Conservation (phyloP, 2,888 invertebrate species). For the Pemphredon lugubris region DNA sequence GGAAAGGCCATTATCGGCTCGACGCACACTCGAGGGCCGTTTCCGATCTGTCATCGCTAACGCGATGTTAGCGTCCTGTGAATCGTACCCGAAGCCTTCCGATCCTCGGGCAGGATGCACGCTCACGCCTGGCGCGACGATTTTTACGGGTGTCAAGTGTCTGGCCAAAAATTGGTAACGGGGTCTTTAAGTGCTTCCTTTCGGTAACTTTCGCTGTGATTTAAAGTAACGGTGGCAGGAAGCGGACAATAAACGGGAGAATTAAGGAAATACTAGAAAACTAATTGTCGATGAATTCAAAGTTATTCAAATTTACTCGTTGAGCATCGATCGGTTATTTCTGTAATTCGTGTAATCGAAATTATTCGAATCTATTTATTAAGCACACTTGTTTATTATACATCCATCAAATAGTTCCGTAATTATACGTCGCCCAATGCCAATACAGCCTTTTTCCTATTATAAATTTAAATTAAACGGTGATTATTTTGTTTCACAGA, state of each 20-base stretch:
- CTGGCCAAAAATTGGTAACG: conserved; percentile 50
- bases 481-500: too few relatives aligned
- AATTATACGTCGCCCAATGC: too few relatives aligned
- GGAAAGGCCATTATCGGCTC: conserved; percentile 51
- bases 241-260: conserved; percentile 11
- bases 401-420: too few relatives aligned
- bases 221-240: conserved; percentile 15
- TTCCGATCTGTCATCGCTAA: conserved; percentile 63
- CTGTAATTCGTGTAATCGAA: too few relatives aligned
- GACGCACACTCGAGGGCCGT: conserved; percentile 45
- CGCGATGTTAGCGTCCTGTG: conserved; percentile 11
- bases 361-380: too few relatives aligned
- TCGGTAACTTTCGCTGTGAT: conserved; percentile 16
- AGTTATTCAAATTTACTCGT: not conserved
- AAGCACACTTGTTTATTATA: too few relatives aligned
- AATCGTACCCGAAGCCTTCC: conserved; percentile 18
- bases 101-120: conserved; percentile 48
- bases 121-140: conserved; percentile 46
- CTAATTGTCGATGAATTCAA: not conserved
- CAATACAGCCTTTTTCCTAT: too few relatives aligned
- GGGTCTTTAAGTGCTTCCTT: conserved; percentile 22
- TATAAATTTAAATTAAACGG: too few relatives aligned
- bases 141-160: conserved; percentile 67
- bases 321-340: not conserved
- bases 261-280: conserved; percentile 18